Conservation (phyloP, 2,888 invertebrate species). For the Cenopis cana region DNA sequence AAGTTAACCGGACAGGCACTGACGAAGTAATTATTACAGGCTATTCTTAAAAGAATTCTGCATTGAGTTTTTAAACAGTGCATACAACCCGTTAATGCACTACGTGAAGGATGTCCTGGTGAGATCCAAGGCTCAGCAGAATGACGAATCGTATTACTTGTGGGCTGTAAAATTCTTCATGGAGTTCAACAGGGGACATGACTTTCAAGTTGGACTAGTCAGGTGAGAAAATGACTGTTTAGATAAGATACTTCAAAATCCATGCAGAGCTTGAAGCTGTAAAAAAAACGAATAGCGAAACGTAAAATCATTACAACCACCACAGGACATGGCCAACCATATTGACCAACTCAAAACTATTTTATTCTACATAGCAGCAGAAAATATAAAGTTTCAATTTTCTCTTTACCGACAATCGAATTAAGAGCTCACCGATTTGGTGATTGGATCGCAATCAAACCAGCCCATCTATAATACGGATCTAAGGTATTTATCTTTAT, state of each 20-base stretch:
- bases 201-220: slow-evolving; percentile 94
- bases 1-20: not conserved
- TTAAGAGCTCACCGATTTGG: too few species aligned
- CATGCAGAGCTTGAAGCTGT: not conserved
- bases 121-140: slow-evolving; percentile 88
- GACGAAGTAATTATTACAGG: slow-evolving; percentile 85
- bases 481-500: not conserved
- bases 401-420: too few species aligned
- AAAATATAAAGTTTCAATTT: not conserved
- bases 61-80: slow-evolving; percentile 95
- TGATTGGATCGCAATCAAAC: too few species aligned
- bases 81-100: slow-evolving; percentile 97
- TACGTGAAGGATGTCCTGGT: slow-evolving; percentile 92
- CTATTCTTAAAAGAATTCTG: slow-evolving; percentile 97
- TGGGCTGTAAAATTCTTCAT: slow-evolving; percentile 98
- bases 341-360: not conserved
- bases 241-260: too few species aligned
- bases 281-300: not conserved
- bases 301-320: not conserved
- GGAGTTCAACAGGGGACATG: slow-evolving; percentile 97
- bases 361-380: not conserved
- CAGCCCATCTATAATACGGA: too few species aligned
- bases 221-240: slow-evolving; percentile 85
- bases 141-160: slow-evolving; percentile 97
- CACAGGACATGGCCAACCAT: too few species aligned